Percentiles rank a stretch among this genome's conserved stretches.
Evolutionary conservation across 2,888 invertebrate species (phyloP).

Genomic region (Trichogramma dendrolimi): DNA sequence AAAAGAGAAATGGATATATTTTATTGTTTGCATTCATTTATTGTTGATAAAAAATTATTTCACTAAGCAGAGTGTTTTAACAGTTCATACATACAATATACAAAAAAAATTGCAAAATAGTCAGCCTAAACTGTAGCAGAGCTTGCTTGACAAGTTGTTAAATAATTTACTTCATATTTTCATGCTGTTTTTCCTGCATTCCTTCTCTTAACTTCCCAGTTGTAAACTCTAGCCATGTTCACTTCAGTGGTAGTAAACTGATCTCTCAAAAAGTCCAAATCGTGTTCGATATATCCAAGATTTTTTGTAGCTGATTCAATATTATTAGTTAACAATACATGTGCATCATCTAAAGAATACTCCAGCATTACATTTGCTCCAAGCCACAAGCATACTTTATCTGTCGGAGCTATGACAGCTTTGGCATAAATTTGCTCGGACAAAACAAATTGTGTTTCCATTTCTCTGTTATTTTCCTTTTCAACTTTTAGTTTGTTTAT

Average conservation of each 20-base stretch:
- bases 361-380: constrained; percentile 97
- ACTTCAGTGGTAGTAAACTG: constrained; percentile 98
- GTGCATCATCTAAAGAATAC: constrained; percentile 87
- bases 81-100: too few relatives aligned
- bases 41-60: too few relatives aligned
- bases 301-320: constrained; percentile 79
- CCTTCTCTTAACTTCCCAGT: constrained; percentile 94
- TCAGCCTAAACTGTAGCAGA: constrained; percentile 9
- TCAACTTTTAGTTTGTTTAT: constrained; percentile 81
- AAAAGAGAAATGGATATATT: too few relatives aligned
- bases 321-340: constrained; percentile 76
- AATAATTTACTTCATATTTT: constrained; percentile 5
- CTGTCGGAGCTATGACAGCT: constrained; percentile 83
- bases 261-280: constrained; percentile 91
- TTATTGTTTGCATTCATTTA: too few relatives aligned
- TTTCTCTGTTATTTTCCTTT: constrained; percentile 62
- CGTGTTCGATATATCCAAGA: constrained; percentile 80
- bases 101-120: constrained; percentile 9
- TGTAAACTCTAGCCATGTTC: constrained; percentile 96
- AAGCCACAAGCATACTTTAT: constrained; percentile 80
- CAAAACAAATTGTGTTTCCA: constrained; percentile 85
- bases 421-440: constrained; percentile 83
- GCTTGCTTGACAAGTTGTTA: neutral
- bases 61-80: too few relatives aligned
- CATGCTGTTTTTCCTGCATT: constrained; percentile 62